A percentile compares a stretch with the other conserved stretches of the same genome.
Evolutionary conservation across 2,113 vertebrate species (phyloP).

Genomic region (Cnemophilus loriae): DNA sequence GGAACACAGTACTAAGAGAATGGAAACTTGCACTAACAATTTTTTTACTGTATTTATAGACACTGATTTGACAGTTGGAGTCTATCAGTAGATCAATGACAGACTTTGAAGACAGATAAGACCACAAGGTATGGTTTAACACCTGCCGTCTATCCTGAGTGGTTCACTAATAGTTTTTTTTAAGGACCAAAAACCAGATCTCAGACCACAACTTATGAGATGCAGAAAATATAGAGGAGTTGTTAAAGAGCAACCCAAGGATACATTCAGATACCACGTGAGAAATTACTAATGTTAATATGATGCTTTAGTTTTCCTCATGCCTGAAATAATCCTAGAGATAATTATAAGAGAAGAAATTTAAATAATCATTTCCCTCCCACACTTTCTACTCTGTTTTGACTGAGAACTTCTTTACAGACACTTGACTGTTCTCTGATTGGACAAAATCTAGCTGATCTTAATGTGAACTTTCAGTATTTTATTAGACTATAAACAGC

Average conservation of each 20-base stretch:
- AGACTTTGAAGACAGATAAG: neutral
- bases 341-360: neutral
- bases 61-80: neutral
- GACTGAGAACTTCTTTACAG: neutral
- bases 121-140: neutral
- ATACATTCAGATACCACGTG: neutral
- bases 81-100: neutral
- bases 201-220: neutral
- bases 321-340: neutral
- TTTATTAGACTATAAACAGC: constrained; percentile 5
- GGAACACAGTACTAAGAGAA: neutral
- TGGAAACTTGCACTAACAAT: neutral
- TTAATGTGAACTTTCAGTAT: neutral
- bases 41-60: neutral
- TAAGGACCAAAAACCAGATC: neutral
- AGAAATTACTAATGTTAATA: neutral
- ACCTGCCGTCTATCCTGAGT: neutral
- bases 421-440: neutral
- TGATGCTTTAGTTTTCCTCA: neutral
- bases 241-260: neutral
- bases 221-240: neutral
- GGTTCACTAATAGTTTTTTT: neutral
- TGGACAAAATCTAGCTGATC: neutral
- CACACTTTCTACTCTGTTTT: neutral
- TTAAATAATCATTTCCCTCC: neutral